Conservation (phyloP, 2,797 vertebrate genomes). For the Ammospiza maritima region DNA sequence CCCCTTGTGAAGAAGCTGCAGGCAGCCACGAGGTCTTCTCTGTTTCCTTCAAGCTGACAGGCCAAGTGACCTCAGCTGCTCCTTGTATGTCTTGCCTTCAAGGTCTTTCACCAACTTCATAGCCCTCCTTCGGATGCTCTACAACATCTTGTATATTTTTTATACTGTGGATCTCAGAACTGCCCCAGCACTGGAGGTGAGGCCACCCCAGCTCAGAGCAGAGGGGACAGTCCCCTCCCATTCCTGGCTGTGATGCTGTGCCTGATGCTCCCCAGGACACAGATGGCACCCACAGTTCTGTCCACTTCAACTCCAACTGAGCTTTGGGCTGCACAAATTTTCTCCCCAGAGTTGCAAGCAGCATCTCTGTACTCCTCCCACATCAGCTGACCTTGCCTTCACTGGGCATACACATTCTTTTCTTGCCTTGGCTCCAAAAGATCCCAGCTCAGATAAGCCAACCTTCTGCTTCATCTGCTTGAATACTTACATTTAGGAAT, state of each 20-base stretch:
- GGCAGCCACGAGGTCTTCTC: background rate
- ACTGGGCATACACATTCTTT: background rate
- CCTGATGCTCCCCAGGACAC: background rate
- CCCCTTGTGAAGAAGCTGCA: background rate
- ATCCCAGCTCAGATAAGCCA: background rate
- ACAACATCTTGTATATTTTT: background rate
- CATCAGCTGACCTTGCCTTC: background rate
- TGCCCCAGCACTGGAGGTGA: background rate
- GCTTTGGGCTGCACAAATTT: background rate
- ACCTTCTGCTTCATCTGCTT: background rate
- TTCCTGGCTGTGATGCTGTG: no score
- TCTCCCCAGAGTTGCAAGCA: background rate
- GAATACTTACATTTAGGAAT: background rate
- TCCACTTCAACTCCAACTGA: background rate
- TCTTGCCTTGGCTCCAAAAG: background rate
- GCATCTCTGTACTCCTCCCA: background rate
- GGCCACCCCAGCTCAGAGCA: fast-evolving
- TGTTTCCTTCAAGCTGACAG: background rate
- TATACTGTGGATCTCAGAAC: fast-evolving
- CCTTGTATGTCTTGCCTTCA: background rate
- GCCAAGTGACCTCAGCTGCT: background rate
- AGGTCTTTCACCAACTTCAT: fast-evolving
- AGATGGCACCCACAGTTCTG: fast-evolving
- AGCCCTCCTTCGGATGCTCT: background rate
- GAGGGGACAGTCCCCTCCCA: background rate